Base-by-base conservation (phyloP, 2,797 vertebrate species). In the Lophius americanus region DNA sequence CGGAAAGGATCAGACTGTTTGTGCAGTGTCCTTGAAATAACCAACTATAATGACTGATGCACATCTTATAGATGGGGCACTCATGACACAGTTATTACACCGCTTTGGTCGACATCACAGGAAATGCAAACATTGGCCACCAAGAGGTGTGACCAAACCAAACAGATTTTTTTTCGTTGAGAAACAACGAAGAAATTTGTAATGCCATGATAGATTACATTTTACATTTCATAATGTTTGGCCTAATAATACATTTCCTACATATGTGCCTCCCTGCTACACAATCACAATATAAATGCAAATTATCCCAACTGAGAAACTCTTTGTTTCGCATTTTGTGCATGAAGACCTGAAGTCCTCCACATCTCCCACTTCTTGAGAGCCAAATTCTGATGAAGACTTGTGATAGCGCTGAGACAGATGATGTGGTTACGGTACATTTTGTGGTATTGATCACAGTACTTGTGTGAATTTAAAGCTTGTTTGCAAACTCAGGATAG, bases 401-500 rank as follows among this genome's bases (percentile, higher is more conserved):
- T 49, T 9, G 39, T 41, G 44, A 75, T 68, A 49, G 51, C 82
- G 76, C 85, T 74, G 77, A 82, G 76, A 64, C 50, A 52, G 52
- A 72, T 47, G 23, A 68, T 36, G 1, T 3, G 2, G 38, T 43
- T 60, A 66, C n/a, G 23, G 66, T 53, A 51, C 50, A 68, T 76
- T 75, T 51, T 23, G 23, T 39, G 33, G 53, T 73, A 44, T 64
- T 64, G 61, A 46, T 9, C 33, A 60, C 3, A 14, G 23, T 2
- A n/a, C 39, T 70, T 9, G 6, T 14, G 67, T 65, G 50, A 68
- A 64, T 66, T 65, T 9, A 51, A n/a, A 62, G 53, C 55, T 44
- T 44, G 60, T 79, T 82, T 82, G 75, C 82, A 82, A 82, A 71
- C 78, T 79, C 66, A 81, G 81, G 72, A 59, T 53, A 75, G 71